Conservation (phyloP, 2,888 invertebrate genomes). For the Drosophila flavopinicola region DNA sequence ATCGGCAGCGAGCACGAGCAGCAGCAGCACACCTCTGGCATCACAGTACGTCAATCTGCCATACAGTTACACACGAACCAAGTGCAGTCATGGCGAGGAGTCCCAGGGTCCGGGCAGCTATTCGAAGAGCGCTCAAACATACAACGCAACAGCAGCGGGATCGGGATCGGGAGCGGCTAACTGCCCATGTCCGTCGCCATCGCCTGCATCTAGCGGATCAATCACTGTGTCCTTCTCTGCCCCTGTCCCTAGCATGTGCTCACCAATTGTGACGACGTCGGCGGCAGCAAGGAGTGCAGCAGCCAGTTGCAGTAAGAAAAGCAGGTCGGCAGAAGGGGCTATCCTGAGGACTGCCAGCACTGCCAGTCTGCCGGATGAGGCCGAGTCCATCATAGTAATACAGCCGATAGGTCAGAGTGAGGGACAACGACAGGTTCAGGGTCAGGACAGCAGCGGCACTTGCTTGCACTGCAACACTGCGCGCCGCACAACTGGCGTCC, state of each 20-base stretch:
- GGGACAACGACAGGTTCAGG: slow-evolving; percentile 2
- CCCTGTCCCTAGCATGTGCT: slow-evolving; percentile 29
- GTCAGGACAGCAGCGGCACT: slow-evolving; percentile 62
- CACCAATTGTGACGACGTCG: slow-evolving; percentile 34
- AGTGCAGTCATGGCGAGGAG: slow-evolving; percentile 79
- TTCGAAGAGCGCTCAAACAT: slow-evolving; percentile 49
- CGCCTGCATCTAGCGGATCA: slow-evolving; percentile 42
- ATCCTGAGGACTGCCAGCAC: too few species aligned
- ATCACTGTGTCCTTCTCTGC: slow-evolving; percentile 40
- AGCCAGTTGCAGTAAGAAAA: slow-evolving; percentile 5
- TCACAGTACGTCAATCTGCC: slow-evolving; percentile 74
- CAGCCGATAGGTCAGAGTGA: slow-evolving; percentile 47
- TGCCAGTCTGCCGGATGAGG: slow-evolving; percentile 20
- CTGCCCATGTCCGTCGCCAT: slow-evolving; percentile 47
- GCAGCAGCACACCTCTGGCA: slow-evolving; percentile 13
- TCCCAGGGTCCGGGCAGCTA: slow-evolving; percentile 17
- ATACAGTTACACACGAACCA: slow-evolving; percentile 80
- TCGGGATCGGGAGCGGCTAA: slow-evolving; percentile 4
- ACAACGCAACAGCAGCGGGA: slow-evolving; percentile 34
- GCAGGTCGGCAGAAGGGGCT: neutral
- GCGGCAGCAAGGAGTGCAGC: slow-evolving; percentile 1
- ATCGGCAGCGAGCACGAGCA: slow-evolving; percentile 44
- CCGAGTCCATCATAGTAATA: slow-evolving; percentile 66
- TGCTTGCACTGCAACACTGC: slow-evolving; percentile 84
- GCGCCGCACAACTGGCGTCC: slow-evolving; percentile 84